These are phyloP conservation scores for Conistra vaccinii DNA, from an alignment of 2,888 invertebrate genomes.

Conservation along the genomic window DNA sequence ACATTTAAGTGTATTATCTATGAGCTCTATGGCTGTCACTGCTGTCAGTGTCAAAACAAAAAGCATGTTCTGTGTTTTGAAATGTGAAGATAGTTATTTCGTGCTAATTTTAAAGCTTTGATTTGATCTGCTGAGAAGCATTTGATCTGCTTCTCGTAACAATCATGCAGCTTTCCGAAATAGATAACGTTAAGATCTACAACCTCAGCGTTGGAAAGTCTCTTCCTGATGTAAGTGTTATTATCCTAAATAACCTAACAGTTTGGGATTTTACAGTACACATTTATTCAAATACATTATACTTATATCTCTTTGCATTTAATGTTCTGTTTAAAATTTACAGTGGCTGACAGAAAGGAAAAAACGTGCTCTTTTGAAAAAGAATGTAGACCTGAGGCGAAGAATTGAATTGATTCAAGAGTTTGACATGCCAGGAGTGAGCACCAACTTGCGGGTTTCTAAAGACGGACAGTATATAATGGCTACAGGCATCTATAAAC, in stretches of 20 bases:
- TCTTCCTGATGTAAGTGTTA: constrained; percentile 96
- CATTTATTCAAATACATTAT: neutral
- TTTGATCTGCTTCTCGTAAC: neutral
- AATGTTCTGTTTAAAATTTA: constrained; percentile 24
- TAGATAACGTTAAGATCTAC: constrained; percentile 99
- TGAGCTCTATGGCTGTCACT: too few species aligned
- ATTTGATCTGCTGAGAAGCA: too few species aligned
- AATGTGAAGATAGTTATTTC: neutral
- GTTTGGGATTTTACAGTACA: neutral
- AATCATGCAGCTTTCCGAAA: constrained; percentile 97
- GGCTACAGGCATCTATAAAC: constrained; percentile 98
- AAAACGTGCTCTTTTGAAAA: constrained; percentile 95
- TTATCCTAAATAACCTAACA: constrained; percentile 43
- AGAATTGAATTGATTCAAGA: constrained; percentile 99
- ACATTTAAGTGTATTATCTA: too few species aligned
- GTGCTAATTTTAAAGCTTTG: neutral
- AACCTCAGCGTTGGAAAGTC: constrained; percentile 99
- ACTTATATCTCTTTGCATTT: neutral
- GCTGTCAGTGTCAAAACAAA: constrained; percentile 9
- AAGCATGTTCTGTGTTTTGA: constrained; percentile 24
- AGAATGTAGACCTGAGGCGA: constrained; percentile 96
- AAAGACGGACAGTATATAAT: constrained; percentile 98
- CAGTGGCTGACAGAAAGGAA: constrained; percentile 97
- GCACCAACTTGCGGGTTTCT: constrained; percentile 95
- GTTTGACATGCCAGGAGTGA: constrained; percentile 99